Base-by-base conservation (phyloP, 2,113 vertebrate species). In the Gobiocypris rarus region DNA sequence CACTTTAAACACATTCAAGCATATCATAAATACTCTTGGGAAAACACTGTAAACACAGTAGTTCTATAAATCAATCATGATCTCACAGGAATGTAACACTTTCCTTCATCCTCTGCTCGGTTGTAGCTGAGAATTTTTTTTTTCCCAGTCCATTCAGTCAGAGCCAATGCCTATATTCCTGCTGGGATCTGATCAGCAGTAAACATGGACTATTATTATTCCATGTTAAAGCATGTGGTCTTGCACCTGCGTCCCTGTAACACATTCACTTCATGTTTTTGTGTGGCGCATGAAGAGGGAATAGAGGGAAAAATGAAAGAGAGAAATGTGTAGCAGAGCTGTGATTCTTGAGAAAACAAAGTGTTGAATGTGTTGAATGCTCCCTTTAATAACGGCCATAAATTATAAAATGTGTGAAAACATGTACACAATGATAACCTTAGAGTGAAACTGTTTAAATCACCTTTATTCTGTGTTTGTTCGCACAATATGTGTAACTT, bases 141-240 rank as follows among this genome's bases (percentile, higher is more conserved):
- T n/a, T n/a, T n/a, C n/a, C 14, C 59, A 65, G 43, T 65, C 7
- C 59, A 80, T 63, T 79, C n/a, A 79, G 41, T 80, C 59, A 80
- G n/a, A 80, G 8, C 59, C 59, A 45, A 65, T 26, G 59, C 48
- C 77, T 65, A 19, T 11, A 50, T 50, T 80, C 31, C 43, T 65
- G 59, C 59, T 65, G 38, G 59, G 58, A 22, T 45, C 9, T 65
- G 77, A 43, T 65, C 86, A 90, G 84, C 86, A 71, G 77, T 63
- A 83, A 85, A 80, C 58, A 84, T 38, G 63, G 61, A 71, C 83
- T 83, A 83, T 92, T 91, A 58, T 70, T 81, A 86, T 91, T 90
- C 87, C 86, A 87, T 84, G 90, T 91, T 87, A 91, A 91, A 92
- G 89, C 28, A 58, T 15, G 41, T 70, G 52, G 43, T 54, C 74